Conservation (phyloP, 1,140 invertebrate genomes). For the Zaprionus lachaisei region DNA sequence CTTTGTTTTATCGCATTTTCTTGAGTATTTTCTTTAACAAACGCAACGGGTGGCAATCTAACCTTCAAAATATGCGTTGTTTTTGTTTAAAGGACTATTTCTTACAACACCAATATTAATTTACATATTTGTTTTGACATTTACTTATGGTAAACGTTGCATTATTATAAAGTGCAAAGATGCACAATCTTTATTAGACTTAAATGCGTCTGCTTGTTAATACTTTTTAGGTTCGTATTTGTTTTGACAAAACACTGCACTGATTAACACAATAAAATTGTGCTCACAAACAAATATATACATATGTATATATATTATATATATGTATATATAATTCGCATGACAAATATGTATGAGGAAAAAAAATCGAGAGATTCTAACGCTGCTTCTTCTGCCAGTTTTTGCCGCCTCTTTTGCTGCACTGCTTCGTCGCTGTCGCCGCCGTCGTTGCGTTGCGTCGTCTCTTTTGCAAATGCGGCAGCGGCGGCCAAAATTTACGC, state of each 20-base stretch:
- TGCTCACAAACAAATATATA: slow-evolving; percentile 10
- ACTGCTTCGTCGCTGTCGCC: slow-evolving; percentile 75
- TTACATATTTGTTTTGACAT: slow-evolving; percentile 44
- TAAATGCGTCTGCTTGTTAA: slow-evolving; percentile 37
- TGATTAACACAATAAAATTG: slow-evolving; percentile 36
- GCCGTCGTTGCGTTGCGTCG: slow-evolving; percentile 71
- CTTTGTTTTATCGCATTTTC: slow-evolving; percentile 48
- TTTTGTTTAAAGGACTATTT: slow-evolving; percentile 50
- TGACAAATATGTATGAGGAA: slow-evolving; percentile 44
- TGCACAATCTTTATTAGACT: slow-evolving; percentile 36
- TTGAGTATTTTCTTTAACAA: slow-evolving; percentile 35
- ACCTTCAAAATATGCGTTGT: slow-evolving; percentile 48
- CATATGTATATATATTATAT: neutral
- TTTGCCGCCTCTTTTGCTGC: slow-evolving; percentile 81
- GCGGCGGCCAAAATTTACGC: slow-evolving; percentile 61
- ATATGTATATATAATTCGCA: slow-evolving; percentile 18
- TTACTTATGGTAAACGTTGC: slow-evolving; percentile 13
- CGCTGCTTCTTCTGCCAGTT: slow-evolving; percentile 74
- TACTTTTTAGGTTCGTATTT: slow-evolving; percentile 32
- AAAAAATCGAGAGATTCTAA: slow-evolving; percentile 52
- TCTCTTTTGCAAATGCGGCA: slow-evolving; percentile 74
- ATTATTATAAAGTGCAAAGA: slow-evolving; percentile 31
- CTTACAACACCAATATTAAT: slow-evolving; percentile 38
- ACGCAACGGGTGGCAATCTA: slow-evolving; percentile 52
- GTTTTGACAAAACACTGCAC: slow-evolving; percentile 34